Percentiles rank a stretch among this genome's conserved stretches.
Evolutionary conservation across 2,888 invertebrate species (phyloP).

Genomic region (Lasioglossum lativentre): DNA sequence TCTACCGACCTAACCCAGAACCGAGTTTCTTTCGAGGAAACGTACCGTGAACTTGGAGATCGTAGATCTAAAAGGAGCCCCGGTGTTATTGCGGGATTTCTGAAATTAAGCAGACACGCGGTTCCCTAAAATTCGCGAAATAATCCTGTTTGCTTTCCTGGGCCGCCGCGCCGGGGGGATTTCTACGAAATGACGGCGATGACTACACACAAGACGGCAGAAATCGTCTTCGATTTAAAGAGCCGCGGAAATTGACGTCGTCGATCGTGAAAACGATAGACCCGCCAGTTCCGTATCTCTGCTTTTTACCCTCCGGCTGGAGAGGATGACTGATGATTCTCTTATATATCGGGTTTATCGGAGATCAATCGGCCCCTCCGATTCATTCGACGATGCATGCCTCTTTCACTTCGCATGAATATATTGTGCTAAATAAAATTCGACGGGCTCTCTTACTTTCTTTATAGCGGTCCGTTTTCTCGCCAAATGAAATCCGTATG

Average conservation of each 20-base stretch:
- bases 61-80: neutral
- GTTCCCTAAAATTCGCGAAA: conserved; percentile 66
- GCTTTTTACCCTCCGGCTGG: conserved; percentile 15
- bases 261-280: conserved; percentile 45
- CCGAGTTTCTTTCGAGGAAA: neutral
- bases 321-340: conserved; percentile 63
- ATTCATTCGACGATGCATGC: conserved; percentile 1
- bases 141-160: conserved; percentile 66
- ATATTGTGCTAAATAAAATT: neutral
- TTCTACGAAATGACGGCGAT: conserved; percentile 63
- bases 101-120: conserved; percentile 58
- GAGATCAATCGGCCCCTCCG: conserved; percentile 27
- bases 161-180: conserved; percentile 46
- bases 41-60: neutral
- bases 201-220: conserved; percentile 51
- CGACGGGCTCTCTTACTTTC: conserved; percentile 1
- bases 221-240: conserved; percentile 30
- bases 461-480: neutral
- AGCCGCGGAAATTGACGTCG: conserved; percentile 26
- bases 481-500: neutral
- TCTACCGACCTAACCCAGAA: neutral
- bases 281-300: conserved; percentile 14
- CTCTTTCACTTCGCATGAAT: conserved; percentile 15
- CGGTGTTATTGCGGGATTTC: conserved; percentile 12
- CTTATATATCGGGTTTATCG: conserved; percentile 24